These are phyloP conservation scores for Noctilio leporinus DNA, from an alignment of 2,113 vertebrate species.

Conservation along the genomic window DNA sequence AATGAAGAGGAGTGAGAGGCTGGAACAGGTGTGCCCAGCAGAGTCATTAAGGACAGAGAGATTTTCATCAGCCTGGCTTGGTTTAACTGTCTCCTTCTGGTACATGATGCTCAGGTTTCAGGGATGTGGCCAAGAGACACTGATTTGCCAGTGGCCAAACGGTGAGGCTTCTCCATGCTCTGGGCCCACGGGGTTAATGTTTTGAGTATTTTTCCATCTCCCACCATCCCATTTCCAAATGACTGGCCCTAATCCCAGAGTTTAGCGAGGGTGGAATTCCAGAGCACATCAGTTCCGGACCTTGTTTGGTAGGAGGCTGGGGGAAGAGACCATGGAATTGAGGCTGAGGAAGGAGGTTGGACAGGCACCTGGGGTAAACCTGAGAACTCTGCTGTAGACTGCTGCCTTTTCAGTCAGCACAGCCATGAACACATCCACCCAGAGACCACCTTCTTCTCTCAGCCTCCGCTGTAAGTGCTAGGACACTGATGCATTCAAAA, in stretches of 20 bases:
- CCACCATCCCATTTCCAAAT: slow-evolving; percentile 10
- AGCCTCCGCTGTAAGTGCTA: neutral
- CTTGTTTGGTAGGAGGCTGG: neutral
- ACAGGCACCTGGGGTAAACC: neutral
- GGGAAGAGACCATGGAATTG: neutral
- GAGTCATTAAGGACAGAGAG: slow-evolving; percentile 35
- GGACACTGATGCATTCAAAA: neutral
- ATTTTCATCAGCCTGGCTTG: slow-evolving; percentile 29
- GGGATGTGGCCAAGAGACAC: neutral
- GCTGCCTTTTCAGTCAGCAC: neutral
- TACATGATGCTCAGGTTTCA: slow-evolving; percentile 22
- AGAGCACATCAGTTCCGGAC: slow-evolving; percentile 43
- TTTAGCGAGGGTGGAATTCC: slow-evolving; percentile 52
- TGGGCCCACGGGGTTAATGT: slow-evolving; percentile 47
- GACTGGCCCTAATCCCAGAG: slow-evolving; percentile 41
- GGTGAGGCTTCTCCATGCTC: neutral
- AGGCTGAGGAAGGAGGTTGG: neutral
- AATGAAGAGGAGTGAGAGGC: neutral
- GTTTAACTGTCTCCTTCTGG: slow-evolving; percentile 60
- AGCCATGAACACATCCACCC: neutral
- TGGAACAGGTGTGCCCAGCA: slow-evolving; percentile 24
- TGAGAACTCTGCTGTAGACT: neutral
- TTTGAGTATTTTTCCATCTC: neutral
- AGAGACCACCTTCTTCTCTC: neutral
- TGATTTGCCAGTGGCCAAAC: neutral